Evolutionary conservation across 2,888 invertebrate species (phyloP), one percentile per base, ranked within the genome.

Genomic region (Lissonota sp.): DNA sequence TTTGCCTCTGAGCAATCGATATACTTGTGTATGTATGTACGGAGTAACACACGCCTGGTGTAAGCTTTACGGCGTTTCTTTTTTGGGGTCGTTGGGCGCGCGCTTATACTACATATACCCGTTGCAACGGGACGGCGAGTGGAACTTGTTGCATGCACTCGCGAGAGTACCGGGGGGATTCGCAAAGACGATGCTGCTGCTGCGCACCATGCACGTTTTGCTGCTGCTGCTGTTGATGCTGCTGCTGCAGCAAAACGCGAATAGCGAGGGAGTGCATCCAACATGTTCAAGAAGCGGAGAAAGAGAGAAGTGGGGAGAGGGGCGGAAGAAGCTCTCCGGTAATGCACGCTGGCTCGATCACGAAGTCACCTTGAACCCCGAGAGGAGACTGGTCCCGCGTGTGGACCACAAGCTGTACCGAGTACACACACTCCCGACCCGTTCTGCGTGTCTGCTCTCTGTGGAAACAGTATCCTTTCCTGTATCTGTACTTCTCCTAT

Each of bases 321-420:
- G 64, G 42, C 26, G 55, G 42, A 46, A 69, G 75, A 66, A 57
- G 70, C 58, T 64, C 58, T 62, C 60, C 83, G 88, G 86, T 88
- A 86, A 88, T 88, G 86, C 88, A 87, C 88, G 85, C 84, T 83
- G 82, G 82, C 84, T 83, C 83, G 86, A 88, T 88, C 89, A 87
- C 86, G 86, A 86, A 89, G 86, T 88, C 86, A 87, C 88, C 88
- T 89, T 88, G 88, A 89, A 88, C 88, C 86, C 86, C 83, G 84
- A 85, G 84, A 84, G 87, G 84, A 49, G 81, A 79, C 80, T 77
- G 82, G 73, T 84, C 86, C 83, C 26, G 26, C 26, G 26, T 26
- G 83, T 84, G 77, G 86, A 86, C 81, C 83, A 83, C 57, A 53
- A 7, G 53, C 53, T 67, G 58, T 80, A 79, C 84, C 77, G 76